phyloP scores from a whole-genome alignment of 1,140 invertebrate genomes.

The Drosophila paulistorum region DNA sequence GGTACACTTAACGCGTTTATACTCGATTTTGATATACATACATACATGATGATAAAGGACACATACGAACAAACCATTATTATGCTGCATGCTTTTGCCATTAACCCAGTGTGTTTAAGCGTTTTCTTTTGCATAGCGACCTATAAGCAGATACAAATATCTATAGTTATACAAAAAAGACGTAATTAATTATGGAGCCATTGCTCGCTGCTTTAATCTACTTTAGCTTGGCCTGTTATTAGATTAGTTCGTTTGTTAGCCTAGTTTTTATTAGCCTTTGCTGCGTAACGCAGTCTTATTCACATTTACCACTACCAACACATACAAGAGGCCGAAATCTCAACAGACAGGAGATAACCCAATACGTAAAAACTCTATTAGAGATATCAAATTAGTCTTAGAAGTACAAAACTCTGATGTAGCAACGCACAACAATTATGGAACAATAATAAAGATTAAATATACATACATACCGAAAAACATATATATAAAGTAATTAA shows the following conservation, averaged over 20 bases:
- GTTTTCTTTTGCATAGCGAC: conserved; percentile 43
- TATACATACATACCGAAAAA: conserved; percentile 20
- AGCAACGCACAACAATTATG: conserved; percentile 46
- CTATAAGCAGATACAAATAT: conserved; percentile 33
- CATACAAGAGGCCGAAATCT: conserved; percentile 43
- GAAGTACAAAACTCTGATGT: conserved; percentile 51
- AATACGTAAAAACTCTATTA: conserved; percentile 40
- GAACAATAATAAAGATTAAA: conserved; percentile 45
- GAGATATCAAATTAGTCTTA: conserved; percentile 51
- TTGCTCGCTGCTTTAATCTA: conserved; percentile 48
- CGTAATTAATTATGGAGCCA: conserved; percentile 33
- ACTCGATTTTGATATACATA: conserved; percentile 12
- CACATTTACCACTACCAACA: conserved; percentile 16
- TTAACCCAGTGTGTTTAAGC: conserved; percentile 27
- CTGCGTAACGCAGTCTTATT: conserved; percentile 45
- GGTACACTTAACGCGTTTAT: conserved; percentile 8
- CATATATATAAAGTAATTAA: not conserved
- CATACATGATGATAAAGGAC: conserved; percentile 1
- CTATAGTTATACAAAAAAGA: conserved; percentile 17
- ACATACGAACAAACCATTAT: conserved; percentile 4
- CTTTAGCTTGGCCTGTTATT: conserved; percentile 65
- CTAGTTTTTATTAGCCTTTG: conserved; percentile 57
- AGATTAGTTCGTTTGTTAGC: conserved; percentile 47
- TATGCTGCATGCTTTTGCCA: conserved; percentile 13
- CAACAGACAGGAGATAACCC: conserved; percentile 26